phyloP scores from a whole-genome alignment of 2,113 vertebrate genomes.

The Phylloscopus trochilus region DNA sequence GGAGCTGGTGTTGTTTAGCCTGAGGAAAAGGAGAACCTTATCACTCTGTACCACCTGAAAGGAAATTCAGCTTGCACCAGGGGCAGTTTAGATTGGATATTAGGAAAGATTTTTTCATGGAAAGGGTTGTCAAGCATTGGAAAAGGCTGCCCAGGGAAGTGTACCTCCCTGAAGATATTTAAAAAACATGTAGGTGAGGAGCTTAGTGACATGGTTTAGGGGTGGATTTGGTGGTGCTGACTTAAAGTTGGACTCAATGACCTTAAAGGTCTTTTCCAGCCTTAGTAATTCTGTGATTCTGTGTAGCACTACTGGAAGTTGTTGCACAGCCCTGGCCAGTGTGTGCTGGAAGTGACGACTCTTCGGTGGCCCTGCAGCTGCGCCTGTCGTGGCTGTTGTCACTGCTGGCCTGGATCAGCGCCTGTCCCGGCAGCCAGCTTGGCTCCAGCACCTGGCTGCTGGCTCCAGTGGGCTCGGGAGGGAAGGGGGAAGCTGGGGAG shows the following conservation, averaged over 20 bases:
- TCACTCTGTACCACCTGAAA: not conserved
- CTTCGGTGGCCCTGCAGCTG: not conserved
- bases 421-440: accelerated
- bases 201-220: not conserved
- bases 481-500: not conserved
- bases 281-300: not conserved
- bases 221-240: not conserved
- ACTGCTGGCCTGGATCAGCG: accelerated
- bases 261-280: not conserved
- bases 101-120: not conserved
- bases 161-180: not conserved
- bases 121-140: not conserved
- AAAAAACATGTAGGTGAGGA: not conserved
- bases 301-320: not conserved
- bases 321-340: not conserved
- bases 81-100: not conserved
- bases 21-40: not conserved
- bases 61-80: not conserved
- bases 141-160: not conserved
- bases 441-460: accelerated
- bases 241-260: not conserved
- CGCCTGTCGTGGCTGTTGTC: accelerated
- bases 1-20: not conserved
- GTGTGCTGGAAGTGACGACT: not conserved
- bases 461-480: not conserved